phyloP scores from a whole-genome alignment of 2,797 vertebrate genomes.

The Coccyzus lansbergi region DNA sequence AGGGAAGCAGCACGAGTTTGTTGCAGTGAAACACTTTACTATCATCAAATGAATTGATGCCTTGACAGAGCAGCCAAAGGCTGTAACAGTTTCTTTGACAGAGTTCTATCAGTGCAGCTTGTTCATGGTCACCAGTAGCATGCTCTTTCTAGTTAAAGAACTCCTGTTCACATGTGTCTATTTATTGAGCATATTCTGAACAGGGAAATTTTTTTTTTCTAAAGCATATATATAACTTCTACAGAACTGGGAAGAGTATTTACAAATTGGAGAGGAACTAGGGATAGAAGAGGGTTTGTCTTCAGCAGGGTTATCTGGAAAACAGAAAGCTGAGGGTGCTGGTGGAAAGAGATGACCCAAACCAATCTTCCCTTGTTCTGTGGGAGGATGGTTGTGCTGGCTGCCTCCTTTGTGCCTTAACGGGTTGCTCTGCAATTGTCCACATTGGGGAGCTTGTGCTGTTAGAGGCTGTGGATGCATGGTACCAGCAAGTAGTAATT shows the following conservation, averaged over 20 bases:
- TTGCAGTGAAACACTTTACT: neutral
- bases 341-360: neutral
- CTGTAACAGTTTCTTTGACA: neutral
- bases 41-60: neutral
- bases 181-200: neutral
- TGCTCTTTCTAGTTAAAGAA: neutral
- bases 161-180: fast-evolving
- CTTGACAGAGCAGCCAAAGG: neutral
- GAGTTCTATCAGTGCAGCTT: neutral
- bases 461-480: fast-evolving
- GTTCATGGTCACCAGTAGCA: neutral
- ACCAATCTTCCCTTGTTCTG: neutral
- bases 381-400: neutral
- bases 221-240: neutral
- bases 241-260: neutral
- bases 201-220: neutral
- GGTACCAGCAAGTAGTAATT: neutral
- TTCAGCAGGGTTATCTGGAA: neutral
- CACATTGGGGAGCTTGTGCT: neutral
- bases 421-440: fast-evolving
- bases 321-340: neutral
- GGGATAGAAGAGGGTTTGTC: neutral
- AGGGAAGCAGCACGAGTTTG: neutral
- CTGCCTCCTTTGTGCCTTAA: neutral
- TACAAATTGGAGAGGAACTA: neutral